Evolutionary conservation across 2,888 invertebrate species (phyloP).

Genomic region (Sesia apiformis): DNA sequence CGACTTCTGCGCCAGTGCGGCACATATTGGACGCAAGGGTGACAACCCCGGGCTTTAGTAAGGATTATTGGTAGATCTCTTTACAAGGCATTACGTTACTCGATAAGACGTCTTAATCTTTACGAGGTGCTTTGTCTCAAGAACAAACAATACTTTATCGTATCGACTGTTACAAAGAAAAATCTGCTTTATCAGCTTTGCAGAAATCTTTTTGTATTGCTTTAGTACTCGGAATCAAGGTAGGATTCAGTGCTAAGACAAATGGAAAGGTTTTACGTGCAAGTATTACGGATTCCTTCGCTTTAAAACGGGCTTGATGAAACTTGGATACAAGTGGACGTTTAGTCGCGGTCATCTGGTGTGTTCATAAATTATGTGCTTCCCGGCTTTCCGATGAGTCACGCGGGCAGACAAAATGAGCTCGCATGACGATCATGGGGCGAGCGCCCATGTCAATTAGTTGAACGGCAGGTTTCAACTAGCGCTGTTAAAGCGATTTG

Average conservation of each 20-base stretch:
- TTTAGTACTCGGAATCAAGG: neutral
- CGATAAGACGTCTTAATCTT: constrained; percentile 58
- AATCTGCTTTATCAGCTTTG: neutral
- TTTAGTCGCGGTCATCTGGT: constrained; percentile 35
- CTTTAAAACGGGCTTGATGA: neutral
- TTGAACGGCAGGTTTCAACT: constrained; percentile 23
- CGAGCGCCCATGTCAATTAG: constrained; percentile 43
- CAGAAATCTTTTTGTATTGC: neutral
- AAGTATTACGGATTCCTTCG: neutral
- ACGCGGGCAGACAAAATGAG: constrained; percentile 45
- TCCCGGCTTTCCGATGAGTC: constrained; percentile 50
- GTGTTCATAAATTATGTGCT: constrained; percentile 37
- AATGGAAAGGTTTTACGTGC: neutral
- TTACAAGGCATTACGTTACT: constrained; percentile 51
- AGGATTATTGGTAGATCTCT: constrained; percentile 62
- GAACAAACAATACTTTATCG: constrained; percentile 10
- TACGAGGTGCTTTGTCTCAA: constrained; percentile 34
- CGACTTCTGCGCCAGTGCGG: constrained; percentile 25
- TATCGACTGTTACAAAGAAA: neutral
- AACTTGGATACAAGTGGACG: neutral
- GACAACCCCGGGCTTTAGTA: constrained; percentile 51
- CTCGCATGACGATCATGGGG: constrained; percentile 30
- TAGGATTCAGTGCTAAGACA: neutral
- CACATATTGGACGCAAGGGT: constrained; percentile 45
- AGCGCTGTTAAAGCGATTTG: constrained; percentile 20